These are phyloP conservation scores for Acromyrmex echinatior DNA, from an alignment of 1,140 invertebrate genomes.

Conservation along the genomic window DNA sequence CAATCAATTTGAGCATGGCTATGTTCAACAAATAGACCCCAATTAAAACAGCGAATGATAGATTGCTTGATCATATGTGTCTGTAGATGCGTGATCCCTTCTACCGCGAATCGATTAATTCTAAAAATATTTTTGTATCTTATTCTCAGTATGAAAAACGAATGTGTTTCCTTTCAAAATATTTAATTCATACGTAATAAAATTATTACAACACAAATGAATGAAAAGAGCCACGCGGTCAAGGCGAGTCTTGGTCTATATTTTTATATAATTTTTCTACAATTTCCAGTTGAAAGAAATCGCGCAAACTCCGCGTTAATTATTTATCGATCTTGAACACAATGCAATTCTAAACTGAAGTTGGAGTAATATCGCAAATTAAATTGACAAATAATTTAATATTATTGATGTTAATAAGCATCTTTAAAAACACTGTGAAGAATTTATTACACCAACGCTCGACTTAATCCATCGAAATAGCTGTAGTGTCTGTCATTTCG, in stretches of 20 bases:
- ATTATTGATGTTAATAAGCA: too few species aligned
- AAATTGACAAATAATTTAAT: too few species aligned
- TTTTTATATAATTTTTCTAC: too few species aligned
- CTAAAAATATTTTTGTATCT: background rate
- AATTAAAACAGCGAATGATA: conserved; percentile 6
- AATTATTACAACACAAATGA: too few species aligned
- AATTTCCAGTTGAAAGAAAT: too few species aligned
- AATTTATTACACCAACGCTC: background rate
- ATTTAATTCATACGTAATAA: background rate
- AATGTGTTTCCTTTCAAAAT: background rate
- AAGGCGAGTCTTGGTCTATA: too few species aligned
- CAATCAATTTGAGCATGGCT: background rate
- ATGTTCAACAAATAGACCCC: conserved; percentile 6
- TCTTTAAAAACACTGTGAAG: too few species aligned
- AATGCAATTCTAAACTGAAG: too few species aligned
- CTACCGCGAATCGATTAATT: background rate
- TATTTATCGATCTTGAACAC: too few species aligned
- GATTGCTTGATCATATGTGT: conserved; percentile 14
- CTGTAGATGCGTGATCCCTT: background rate
- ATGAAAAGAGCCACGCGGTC: too few species aligned
- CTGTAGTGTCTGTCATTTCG: background rate
- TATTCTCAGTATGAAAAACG: background rate
- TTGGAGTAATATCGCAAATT: too few species aligned
- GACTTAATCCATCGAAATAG: background rate
- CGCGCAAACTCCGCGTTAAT: too few species aligned